Conservation (phyloP, 2,113 vertebrate genomes). For the Trachemys scripta region DNA sequence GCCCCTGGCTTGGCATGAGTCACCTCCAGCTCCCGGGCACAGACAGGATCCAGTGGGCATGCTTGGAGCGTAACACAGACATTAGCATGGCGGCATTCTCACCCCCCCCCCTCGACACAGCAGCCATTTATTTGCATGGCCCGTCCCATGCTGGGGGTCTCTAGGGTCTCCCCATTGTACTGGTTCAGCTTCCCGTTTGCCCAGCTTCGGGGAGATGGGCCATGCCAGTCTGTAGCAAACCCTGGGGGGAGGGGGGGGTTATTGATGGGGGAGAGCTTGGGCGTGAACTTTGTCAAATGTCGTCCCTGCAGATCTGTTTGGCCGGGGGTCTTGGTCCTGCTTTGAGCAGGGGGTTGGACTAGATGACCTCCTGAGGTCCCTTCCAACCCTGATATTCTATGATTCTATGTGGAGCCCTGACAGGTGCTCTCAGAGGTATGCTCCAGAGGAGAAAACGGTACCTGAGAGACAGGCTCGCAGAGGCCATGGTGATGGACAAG, state of each 20-base stretch:
- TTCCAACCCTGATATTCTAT: no score
- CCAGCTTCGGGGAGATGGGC: background rate
- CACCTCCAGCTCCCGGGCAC: background rate
- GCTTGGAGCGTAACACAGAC: background rate
- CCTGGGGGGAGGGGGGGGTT: no score
- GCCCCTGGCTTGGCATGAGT: background rate
- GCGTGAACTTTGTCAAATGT: background rate
- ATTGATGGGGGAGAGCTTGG: no score
- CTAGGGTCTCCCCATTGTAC: background rate
- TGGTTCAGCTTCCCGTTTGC: background rate
- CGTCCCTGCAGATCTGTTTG: no score
- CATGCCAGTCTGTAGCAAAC: background rate
- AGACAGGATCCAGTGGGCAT: background rate
- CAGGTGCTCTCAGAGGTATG: background rate
- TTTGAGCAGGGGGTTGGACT: no score
- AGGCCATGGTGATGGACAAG: background rate
- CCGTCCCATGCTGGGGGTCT: background rate
- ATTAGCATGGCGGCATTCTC: background rate
- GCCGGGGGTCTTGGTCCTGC: no score
- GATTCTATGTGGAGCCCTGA: background rate
- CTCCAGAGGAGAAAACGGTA: background rate
- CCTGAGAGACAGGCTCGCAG: background rate
- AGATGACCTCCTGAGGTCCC: no score
- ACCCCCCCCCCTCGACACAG: fast-evolving
- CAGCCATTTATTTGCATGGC: background rate